These are phyloP conservation scores for Eupithecia subfuscata DNA, from an alignment of 2,888 invertebrate species.

Conservation along the genomic window DNA sequence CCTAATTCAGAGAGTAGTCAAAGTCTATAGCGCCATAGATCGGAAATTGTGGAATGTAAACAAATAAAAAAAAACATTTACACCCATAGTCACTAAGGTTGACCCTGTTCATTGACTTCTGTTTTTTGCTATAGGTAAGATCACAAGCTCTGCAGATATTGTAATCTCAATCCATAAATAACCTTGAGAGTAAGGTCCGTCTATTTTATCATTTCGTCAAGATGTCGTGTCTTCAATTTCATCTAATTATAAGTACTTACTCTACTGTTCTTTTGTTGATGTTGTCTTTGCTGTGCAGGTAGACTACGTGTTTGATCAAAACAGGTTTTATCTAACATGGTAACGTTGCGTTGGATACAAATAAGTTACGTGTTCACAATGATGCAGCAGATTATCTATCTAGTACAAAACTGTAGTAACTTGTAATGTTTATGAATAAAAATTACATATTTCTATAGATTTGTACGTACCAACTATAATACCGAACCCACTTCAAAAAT, in stretches of 20 bases:
- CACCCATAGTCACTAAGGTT: too few species aligned
- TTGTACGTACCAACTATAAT: too few species aligned
- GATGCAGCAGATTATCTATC: not conserved
- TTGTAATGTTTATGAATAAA: not conserved
- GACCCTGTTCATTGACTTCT: too few species aligned
- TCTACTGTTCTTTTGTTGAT: not conserved
- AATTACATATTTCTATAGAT: not conserved
- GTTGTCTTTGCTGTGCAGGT: not conserved
- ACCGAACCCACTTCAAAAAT: too few species aligned
- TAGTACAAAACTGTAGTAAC: not conserved
- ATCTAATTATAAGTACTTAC: not conserved
- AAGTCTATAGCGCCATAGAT: too few species aligned
- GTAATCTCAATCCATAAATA: too few species aligned
- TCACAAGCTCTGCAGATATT: too few species aligned
- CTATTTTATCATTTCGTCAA: too few species aligned
- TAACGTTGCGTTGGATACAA: not conserved
- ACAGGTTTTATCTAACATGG: not conserved
- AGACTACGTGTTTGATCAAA: not conserved
- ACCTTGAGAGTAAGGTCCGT: not conserved
- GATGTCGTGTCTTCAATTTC: not conserved
- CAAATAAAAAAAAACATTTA: too few species aligned
- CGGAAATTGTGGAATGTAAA: too few species aligned
- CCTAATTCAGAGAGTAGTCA: not conserved
- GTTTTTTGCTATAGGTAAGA: too few species aligned
- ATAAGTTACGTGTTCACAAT: not conserved